phyloP scores from a whole-genome alignment of 2,797 vertebrate species.

The Gallirallus australis region DNA sequence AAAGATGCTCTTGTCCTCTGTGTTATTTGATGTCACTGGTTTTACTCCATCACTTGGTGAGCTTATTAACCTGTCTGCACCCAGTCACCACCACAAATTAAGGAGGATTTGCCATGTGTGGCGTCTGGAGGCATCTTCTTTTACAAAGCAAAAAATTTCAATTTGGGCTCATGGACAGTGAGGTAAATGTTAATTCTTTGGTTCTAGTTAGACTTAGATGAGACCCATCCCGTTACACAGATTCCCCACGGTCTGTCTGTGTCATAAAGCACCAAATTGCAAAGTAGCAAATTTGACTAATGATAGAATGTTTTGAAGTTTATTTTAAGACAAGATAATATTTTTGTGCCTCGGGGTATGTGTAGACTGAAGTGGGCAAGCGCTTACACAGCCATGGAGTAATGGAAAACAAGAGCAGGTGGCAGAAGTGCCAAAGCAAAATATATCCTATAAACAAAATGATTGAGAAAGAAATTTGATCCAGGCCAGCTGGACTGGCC shows the following conservation, averaged over 20 bases:
- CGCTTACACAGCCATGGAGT: neutral
- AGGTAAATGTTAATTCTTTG: neutral
- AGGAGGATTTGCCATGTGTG: neutral
- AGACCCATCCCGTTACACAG: neutral
- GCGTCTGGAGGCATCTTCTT: neutral
- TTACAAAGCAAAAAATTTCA: neutral
- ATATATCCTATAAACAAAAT: conserved; percentile 19
- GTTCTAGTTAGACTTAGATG: neutral
- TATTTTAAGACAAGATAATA: neutral
- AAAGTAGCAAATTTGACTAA: neutral
- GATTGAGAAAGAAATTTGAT: conserved; percentile 18
- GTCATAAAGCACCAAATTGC: neutral
- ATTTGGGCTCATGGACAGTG: neutral
- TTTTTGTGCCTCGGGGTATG: neutral
- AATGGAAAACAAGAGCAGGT: conserved; percentile 38
- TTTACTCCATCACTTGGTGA: neutral
- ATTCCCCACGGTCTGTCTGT: neutral
- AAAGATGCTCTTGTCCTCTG: neutral
- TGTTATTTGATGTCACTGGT: neutral
- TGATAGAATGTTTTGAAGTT: neutral
- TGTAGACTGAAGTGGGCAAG: neutral
- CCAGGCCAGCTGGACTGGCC: conserved; percentile 34
- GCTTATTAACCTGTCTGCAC: neutral
- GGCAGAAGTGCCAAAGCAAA: conserved; percentile 50
- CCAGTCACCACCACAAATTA: neutral